Percentiles rank a stretch among this genome's conserved stretches.
These are phyloP conservation scores for Acleris cristana DNA, from an alignment of 2,888 invertebrate species.

Conservation along the genomic window DNA sequence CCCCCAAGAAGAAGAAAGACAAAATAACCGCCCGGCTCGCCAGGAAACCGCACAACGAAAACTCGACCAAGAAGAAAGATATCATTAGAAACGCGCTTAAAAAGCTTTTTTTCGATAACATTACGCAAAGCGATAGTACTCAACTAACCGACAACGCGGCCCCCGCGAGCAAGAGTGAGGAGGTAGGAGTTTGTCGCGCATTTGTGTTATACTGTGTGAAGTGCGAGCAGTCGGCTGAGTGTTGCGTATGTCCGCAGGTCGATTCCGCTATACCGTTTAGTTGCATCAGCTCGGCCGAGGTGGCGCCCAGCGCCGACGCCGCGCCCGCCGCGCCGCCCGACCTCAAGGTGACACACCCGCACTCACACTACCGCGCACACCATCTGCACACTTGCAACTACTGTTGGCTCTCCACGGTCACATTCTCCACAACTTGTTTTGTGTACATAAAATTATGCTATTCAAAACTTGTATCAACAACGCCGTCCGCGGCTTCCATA, in stretches of 20 bases:
- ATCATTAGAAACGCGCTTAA: constrained; percentile 61
- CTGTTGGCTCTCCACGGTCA: not conserved
- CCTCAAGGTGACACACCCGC: constrained; percentile 63
- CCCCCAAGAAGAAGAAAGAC: constrained; percentile 42
- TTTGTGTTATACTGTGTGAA: constrained; percentile 20
- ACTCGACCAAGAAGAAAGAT: constrained; percentile 52
- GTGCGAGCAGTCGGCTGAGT: constrained; percentile 32
- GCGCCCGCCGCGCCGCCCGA: constrained; percentile 62
- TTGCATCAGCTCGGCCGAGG: constrained; percentile 81
- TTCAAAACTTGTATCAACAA: too few relatives aligned
- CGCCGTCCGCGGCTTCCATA: too few relatives aligned
- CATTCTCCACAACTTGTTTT: not conserved
- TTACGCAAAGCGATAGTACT: constrained; percentile 58
- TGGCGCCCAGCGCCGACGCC: constrained; percentile 70
- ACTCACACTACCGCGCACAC: constrained; percentile 15
- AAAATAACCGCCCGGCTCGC: constrained; percentile 48
- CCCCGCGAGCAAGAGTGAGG: constrained; percentile 52
- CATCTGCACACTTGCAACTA: constrained; percentile 50
- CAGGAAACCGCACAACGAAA: constrained; percentile 47
- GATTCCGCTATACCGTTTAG: constrained; percentile 80
- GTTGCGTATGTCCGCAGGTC: constrained; percentile 63
- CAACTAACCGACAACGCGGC: constrained; percentile 49
- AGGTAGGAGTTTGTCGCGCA: constrained; percentile 60
- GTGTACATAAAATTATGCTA: not conserved
- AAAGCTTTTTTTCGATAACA: constrained; percentile 65